These are phyloP conservation scores for Parnassius mnemosyne DNA, from an alignment of 2,888 invertebrate species.

Conservation along the genomic window DNA sequence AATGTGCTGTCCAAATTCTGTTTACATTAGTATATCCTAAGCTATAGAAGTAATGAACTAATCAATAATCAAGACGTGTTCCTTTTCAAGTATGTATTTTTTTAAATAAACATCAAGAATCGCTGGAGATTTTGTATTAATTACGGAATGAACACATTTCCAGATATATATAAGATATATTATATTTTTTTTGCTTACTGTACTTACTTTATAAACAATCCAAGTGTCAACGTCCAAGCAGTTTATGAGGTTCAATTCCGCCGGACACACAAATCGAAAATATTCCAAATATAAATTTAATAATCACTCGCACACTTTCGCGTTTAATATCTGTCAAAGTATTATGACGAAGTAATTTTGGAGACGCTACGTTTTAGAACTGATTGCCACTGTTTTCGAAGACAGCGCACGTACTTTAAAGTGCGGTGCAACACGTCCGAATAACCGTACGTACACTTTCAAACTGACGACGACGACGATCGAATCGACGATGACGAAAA, in stretches of 20 bases:
- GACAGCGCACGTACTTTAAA: constrained; percentile 46
- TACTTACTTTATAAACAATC: constrained; percentile 71
- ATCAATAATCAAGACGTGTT: constrained; percentile 7
- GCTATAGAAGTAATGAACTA: neutral
- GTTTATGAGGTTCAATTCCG: constrained; percentile 48
- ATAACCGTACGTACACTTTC: constrained; percentile 66
- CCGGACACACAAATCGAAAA: constrained; percentile 46
- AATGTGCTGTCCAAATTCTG: constrained; percentile 11
- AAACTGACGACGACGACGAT: constrained; percentile 48
- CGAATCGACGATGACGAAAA: constrained; percentile 5
- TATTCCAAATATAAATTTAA: constrained; percentile 39
- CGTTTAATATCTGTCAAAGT: constrained; percentile 24
- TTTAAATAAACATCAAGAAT: too few relatives aligned
- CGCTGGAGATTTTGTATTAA: neutral
- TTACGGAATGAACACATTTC: too few relatives aligned
- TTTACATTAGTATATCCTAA: constrained; percentile 2
- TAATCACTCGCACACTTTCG: constrained; percentile 61
- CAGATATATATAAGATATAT: too few relatives aligned
- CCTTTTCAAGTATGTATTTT: neutral
- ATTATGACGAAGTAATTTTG: constrained; percentile 22
- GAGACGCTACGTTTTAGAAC: constrained; percentile 45
- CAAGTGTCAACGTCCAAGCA: constrained; percentile 40
- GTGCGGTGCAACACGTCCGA: constrained; percentile 54
- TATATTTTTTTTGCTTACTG: neutral
- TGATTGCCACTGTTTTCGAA: constrained; percentile 45